Base-by-base conservation (phyloP, 2,888 invertebrate genomes). In the Eretmocerus hayati region DNA sequence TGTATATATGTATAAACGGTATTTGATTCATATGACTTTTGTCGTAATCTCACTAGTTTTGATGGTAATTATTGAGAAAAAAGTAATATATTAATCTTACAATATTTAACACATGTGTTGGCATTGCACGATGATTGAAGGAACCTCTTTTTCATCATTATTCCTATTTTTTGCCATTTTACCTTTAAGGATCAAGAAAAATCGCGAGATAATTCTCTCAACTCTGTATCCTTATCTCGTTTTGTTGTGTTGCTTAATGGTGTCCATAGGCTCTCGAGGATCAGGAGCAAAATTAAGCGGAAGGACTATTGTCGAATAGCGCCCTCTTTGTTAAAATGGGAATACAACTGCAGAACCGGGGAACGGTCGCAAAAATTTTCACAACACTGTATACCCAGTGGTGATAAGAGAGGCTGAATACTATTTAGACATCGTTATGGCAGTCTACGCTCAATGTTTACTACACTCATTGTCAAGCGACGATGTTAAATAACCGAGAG, bases 191-290 rank as follows among this genome's bases (percentile, higher is more conserved):
- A 26, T 26, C 6, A 6, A 26, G 8, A 26, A 26, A 26, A 26
- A 26, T 26, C 26, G 26, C 26, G 26, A 26, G 26, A 26, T 26
- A 9, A 26, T 26, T 26, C 11, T 26, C 26, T 11, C 26, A 6
- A 11, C 18, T 21, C 2, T 38, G 19, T 36, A 15, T 38, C 11
- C n/a, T 9, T 20, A 39, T 52, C 31, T 46, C 30, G 41, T 52
- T 46, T 40, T 45, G 46, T 47, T 44, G 30, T 48, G 48, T 48
- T 35, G 18, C 40, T 26, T 45, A 40, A 53, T 44, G 43, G 45
- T 45, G 15, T 50, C 47, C 53, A 45, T 53, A 53, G 53, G 53
- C 36, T 40, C 23, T 36, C 53, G 42, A 50, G 49, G 49, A 49
- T 41, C 21, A 49, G 49, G 46, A 49, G 44, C 33, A 37, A 47